Conservation (phyloP, 2,797 vertebrate species). For the Hafferia zeledoni region DNA sequence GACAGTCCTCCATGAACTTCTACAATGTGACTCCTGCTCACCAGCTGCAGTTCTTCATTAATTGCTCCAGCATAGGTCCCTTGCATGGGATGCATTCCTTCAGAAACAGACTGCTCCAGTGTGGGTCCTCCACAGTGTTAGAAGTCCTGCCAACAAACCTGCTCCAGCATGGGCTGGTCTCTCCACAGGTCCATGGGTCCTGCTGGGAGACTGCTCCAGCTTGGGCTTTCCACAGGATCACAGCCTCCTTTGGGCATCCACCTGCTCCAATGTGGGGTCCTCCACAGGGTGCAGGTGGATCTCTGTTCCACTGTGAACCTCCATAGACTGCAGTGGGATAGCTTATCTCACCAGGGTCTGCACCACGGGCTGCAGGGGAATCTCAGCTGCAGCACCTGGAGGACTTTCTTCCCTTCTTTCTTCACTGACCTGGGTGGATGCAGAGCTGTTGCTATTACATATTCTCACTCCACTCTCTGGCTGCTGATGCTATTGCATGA, state of each 20-base stretch:
- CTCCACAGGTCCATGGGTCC: neutral
- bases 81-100: neutral
- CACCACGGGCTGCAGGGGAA: too few relatives aligned
- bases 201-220: neutral
- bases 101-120: neutral
- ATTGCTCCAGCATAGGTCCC: neutral
- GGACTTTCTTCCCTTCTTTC: neutral
- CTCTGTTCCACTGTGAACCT: neutral
- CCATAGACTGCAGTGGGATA: too few relatives aligned
- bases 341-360: too few relatives aligned
- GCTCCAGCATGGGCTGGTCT: neutral
- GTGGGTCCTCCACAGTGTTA: too few relatives aligned
- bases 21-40: neutral
- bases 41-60: neutral
- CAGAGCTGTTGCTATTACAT: neutral
- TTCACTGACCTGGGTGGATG: neutral
- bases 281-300: neutral
- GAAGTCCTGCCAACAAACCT: neutral
- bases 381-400: neutral
- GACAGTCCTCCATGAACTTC: neutral
- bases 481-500: too few relatives aligned
- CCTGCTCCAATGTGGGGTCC: neutral
- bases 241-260: neutral
- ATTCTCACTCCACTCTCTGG: neutral
- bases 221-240: neutral